Evolutionary conservation across 2,113 vertebrate genomes (phyloP), one percentile per base, ranked within the genome.

Genomic region (Rhinolophus ferrumequinum): DNA sequence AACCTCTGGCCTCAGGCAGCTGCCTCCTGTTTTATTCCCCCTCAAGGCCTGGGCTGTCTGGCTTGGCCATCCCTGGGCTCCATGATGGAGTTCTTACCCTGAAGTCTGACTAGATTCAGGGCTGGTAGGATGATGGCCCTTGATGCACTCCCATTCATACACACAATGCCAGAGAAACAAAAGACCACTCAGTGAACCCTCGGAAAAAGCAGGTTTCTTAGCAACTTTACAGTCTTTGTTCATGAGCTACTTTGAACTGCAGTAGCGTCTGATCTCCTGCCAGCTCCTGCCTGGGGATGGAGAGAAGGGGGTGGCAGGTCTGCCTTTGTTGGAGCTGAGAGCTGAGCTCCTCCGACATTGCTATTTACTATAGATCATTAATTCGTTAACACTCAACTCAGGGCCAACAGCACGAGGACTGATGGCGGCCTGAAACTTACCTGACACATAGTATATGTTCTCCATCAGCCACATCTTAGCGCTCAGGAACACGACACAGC

Each of bases 191-290:
- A 4, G 35, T n/a, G 85, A 94, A 79, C 60, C 56, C 67, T 90
- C 67, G 47, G 92, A 50, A 88, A 90, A 96, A 72, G 70, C 91
- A 79, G 85, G 92, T 96, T 95, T 94, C 97, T 94, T 90, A 80
- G 92, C 66, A 91, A 88, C 94, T 96, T 95, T 35, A 30, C 30
- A 82, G 94, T 30, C 77, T 95, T 93, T 95, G 60, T 93, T 96
- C 47, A 1, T 44, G 64, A 94, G 52, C 94, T 56, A 41, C 89
- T 85, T 70, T 60, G 58, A 81, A 86, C 9, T 62, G 41, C 79
- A 94, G 83, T 4, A 30, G 70, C 0, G 0, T 85, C 58, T 91
- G 87, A 88, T 93, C 97, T 88, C 72, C 70, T 56, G 41, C 86
- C 90, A 88, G 94, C 35, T 76, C 67, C 69, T n/a, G 13, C 15